phyloP scores from a whole-genome alignment of 2,888 invertebrate species.

The Alloscopus bannaensis region DNA sequence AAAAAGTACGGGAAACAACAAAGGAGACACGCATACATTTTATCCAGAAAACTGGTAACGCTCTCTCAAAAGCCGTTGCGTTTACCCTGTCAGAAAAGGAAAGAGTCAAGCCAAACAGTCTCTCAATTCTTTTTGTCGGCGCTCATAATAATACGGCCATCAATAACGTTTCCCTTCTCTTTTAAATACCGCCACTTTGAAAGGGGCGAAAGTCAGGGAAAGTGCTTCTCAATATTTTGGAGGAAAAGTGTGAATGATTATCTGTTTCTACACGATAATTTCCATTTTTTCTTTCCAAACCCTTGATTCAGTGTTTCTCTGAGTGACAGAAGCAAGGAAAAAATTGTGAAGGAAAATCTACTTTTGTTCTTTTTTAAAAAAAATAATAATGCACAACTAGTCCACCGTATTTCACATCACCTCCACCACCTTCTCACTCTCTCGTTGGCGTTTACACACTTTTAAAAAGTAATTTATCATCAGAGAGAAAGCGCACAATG shows the following conservation, averaged over 20 bases:
- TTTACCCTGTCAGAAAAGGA: slow-evolving; percentile 55
- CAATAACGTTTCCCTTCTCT: slow-evolving; percentile 29
- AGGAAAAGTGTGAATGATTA: background rate
- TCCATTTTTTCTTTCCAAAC: background rate
- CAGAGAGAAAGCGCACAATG: background rate
- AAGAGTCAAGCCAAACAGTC: slow-evolving; percentile 35
- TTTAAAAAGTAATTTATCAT: slow-evolving; percentile 45
- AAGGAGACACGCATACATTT: slow-evolving; percentile 3
- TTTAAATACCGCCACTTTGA: no score
- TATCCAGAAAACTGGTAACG: background rate
- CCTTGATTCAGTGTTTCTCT: no score
- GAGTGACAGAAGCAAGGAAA: no score
- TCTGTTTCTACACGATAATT: background rate
- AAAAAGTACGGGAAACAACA: slow-evolving; percentile 8
- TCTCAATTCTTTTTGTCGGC: slow-evolving; percentile 51
- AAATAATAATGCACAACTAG: background rate
- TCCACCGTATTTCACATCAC: background rate
- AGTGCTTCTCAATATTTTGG: background rate
- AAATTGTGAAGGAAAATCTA: no score
- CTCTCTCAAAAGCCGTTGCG: slow-evolving; percentile 27
- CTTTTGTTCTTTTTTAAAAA: no score
- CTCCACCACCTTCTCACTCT: slow-evolving; percentile 10
- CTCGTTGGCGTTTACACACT: no score
- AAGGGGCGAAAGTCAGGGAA: no score
- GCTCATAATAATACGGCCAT: slow-evolving; percentile 55